Base-by-base conservation (phyloP, 2,113 vertebrate species). In the Corythoichthys intestinalis region DNA sequence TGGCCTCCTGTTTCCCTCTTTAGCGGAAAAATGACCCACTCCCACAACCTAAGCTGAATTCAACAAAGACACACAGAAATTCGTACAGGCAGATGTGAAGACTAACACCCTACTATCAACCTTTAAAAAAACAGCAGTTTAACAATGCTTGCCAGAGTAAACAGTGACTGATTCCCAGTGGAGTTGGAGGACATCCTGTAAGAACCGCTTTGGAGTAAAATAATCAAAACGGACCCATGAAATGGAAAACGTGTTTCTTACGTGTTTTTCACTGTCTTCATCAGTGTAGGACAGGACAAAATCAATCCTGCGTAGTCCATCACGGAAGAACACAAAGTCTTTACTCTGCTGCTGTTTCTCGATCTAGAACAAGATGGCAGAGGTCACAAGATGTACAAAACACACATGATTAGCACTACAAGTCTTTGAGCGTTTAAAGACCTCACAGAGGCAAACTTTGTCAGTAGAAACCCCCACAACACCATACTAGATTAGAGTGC, bases 271-370 rank as follows among this genome's bases (percentile, higher is more conserved):
- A 2, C 77, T 82, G 7, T 96, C 96, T 83, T 98, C 96, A 0
- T 98, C 96, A 49, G 93, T 86, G 69, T 96, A 99, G 14, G 96
- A 94, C 44, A 99, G 92, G 65, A 99, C 93, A 78, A 97, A 99
- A 85, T 99, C 97, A 47, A 99, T 94, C 81, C 93, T 91, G 56
- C 97, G 93, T 59, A 90, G 20, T 44, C 97, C 97, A 4, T 99
- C 97, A 65, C 94, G 88, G 91, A 99, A 98, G 92, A 94, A 99
- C 79, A 98, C 88, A 0, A 95, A 98, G 85, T 97, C 95, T 86
- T 94, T 97, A 37, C 89, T 89, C 0, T 86, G 73, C 17, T 85
- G 77, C 6, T 86, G 78, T 81, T 83, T 89, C 75, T 86, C 74
- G 59, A 89, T 83, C 88, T 91, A 61, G 15, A 59, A 77, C 0